phyloP scores from a whole-genome alignment of 2,113 vertebrate genomes.

The Pan paniscus region DNA sequence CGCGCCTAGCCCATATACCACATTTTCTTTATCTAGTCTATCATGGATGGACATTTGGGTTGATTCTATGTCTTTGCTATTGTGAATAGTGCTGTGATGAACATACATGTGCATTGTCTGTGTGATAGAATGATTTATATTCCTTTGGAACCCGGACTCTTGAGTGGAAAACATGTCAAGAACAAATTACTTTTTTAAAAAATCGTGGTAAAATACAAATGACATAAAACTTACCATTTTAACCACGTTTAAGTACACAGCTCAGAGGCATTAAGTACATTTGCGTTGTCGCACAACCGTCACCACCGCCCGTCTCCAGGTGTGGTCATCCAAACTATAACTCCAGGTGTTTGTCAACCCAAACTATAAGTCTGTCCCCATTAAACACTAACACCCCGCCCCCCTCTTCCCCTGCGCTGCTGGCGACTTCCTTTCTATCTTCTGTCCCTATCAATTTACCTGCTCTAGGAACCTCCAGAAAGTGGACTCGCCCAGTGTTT shows the following conservation, averaged over 20 bases:
- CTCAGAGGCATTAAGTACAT: background rate
- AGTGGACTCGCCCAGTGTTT: rapidly evolving
- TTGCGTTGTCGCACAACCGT: rapidly evolving
- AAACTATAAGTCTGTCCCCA: background rate
- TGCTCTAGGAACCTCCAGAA: rapidly evolving
- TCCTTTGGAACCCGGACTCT: no score
- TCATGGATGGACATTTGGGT: no score
- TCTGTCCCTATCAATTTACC: background rate
- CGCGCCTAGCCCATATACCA: no score
- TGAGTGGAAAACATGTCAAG: background rate
- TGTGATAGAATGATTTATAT: no score
- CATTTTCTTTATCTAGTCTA: no score
- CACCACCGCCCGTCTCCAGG: background rate
- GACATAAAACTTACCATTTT: background rate
- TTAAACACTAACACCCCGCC: rapidly evolving
- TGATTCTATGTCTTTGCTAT: no score
- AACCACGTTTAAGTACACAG: no score
- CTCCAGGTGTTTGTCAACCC: background rate
- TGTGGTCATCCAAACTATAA: background rate
- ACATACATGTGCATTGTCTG: no score
- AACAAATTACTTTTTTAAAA: background rate
- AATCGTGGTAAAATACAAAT: background rate
- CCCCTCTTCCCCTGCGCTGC: no score
- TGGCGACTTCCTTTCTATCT: rapidly evolving
- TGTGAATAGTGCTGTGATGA: no score